These are phyloP conservation scores for Melanotaenia nigrans DNA, from an alignment of 2,797 vertebrate genomes.

Conservation along the genomic window DNA sequence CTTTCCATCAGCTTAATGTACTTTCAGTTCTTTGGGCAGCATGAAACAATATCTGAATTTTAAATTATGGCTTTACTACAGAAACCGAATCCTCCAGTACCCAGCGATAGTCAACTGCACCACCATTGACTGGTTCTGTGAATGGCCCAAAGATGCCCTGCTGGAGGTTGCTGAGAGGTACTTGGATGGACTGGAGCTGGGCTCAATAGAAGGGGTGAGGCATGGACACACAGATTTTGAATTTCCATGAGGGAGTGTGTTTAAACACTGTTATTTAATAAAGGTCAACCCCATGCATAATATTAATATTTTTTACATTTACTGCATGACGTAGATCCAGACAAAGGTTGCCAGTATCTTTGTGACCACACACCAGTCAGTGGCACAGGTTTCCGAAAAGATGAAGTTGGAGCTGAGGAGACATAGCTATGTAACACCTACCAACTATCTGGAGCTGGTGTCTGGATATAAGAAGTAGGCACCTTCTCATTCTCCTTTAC, in stretches of 20 bases:
- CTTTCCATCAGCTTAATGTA: not conserved
- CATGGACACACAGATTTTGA: not conserved
- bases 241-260: not conserved
- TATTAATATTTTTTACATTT: not conserved
- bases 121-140: slow-evolving; percentile 92
- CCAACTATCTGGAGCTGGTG: slow-evolving; percentile 92
- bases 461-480: slow-evolving; percentile 91
- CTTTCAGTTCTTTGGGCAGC: not conserved
- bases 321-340: slow-evolving; percentile 77
- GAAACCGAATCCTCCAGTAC: slow-evolving; percentile 90
- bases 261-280: not conserved
- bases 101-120: slow-evolving; percentile 92
- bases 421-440: slow-evolving; percentile 91
- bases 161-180: slow-evolving; percentile 91
- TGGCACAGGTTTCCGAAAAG: slow-evolving; percentile 83
- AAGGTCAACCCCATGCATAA: not conserved
- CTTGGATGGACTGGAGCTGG: slow-evolving; percentile 83
- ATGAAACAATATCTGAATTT: not conserved
- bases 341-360: slow-evolving; percentile 89
- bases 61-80: slow-evolving; percentile 26
- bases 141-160: slow-evolving; percentile 91
- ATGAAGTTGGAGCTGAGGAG: slow-evolving; percentile 88
- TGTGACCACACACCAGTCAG: slow-evolving; percentile 90
- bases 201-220: slow-evolving; percentile 83
- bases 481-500: not conserved